phyloP scores from a whole-genome alignment of 2,888 invertebrate species.

The Dexiosoma caninum region DNA sequence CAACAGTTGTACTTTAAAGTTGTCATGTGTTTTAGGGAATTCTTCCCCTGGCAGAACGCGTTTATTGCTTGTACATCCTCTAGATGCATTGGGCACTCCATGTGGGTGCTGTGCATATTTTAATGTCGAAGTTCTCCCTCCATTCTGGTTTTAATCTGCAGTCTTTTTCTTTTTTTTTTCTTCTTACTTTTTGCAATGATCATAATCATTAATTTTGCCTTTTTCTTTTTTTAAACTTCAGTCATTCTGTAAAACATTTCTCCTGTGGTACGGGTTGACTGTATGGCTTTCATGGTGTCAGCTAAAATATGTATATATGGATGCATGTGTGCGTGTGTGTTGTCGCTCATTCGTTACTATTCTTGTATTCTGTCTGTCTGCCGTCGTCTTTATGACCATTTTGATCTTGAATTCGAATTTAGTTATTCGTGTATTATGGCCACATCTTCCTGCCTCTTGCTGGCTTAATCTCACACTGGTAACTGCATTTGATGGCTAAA shows the following conservation, averaged over 20 bases:
- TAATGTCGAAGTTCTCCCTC: slow-evolving; percentile 45
- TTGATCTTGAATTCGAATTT: slow-evolving; percentile 64
- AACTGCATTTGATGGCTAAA: slow-evolving; percentile 38
- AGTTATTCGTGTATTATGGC: slow-evolving; percentile 45
- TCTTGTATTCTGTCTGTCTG: slow-evolving; percentile 34
- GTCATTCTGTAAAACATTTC: slow-evolving; percentile 33
- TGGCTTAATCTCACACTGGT: not conserved
- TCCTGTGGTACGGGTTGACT: slow-evolving; percentile 16
- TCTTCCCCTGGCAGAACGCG: not conserved
- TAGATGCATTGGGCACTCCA: slow-evolving; percentile 48
- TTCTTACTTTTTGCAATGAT: slow-evolving; percentile 36
- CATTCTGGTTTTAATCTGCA: slow-evolving; percentile 34
- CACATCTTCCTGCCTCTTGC: slow-evolving; percentile 39
- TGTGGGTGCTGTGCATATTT: slow-evolving; percentile 63
- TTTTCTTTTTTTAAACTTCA: slow-evolving; percentile 15
- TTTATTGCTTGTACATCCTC: slow-evolving; percentile 46
- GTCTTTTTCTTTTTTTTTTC: slow-evolving; percentile 5
- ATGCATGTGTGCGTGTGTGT: not conserved
- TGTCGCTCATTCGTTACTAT: slow-evolving; percentile 13
- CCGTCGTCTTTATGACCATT: slow-evolving; percentile 58
- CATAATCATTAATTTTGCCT: slow-evolving; percentile 48
- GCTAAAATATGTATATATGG: slow-evolving; percentile 14
- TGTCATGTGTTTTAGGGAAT: not conserved
- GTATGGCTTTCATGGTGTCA: not conserved
- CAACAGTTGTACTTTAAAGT: no score